phyloP scores from a whole-genome alignment of 2,888 invertebrate species.

The Nemoura dubitans region DNA sequence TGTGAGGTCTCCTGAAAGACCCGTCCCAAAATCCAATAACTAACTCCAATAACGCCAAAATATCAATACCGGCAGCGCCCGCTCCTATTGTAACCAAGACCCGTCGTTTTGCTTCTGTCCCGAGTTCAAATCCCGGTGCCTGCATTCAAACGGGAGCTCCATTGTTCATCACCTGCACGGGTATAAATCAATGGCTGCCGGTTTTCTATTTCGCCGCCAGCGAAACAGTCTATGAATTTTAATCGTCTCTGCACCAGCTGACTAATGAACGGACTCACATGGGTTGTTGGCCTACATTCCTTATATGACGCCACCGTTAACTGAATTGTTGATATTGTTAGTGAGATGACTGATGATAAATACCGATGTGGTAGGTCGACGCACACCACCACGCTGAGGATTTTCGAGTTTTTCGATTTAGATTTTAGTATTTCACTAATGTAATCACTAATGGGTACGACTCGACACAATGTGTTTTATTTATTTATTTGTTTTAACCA shows the following conservation, averaged over 20 bases:
- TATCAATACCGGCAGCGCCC: background rate
- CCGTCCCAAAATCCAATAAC: background rate
- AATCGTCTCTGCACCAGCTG: background rate
- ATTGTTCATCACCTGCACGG: background rate
- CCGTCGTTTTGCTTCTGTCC: background rate
- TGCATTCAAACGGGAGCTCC: background rate
- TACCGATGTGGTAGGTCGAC: background rate
- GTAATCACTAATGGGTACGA: too few relatives aligned
- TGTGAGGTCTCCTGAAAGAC: background rate
- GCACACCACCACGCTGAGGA: too few relatives aligned
- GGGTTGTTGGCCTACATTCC: slow-evolving; percentile 5
- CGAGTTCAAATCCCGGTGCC: background rate
- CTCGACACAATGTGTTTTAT: too few relatives aligned
- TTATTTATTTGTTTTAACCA: too few relatives aligned
- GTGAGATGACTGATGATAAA: background rate
- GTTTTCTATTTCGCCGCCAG: background rate
- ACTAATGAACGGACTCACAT: background rate
- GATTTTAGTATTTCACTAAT: too few relatives aligned
- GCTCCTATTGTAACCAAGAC: background rate
- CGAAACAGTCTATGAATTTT: background rate
- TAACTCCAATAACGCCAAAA: background rate
- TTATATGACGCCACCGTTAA: background rate
- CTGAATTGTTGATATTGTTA: background rate
- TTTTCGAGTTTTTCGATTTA: too few relatives aligned
- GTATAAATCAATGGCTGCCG: background rate